A percentile compares a stretch with the other conserved stretches of the same genome.
Conservation (phyloP, 1,140 invertebrate species). For the Telenomus remus region DNA sequence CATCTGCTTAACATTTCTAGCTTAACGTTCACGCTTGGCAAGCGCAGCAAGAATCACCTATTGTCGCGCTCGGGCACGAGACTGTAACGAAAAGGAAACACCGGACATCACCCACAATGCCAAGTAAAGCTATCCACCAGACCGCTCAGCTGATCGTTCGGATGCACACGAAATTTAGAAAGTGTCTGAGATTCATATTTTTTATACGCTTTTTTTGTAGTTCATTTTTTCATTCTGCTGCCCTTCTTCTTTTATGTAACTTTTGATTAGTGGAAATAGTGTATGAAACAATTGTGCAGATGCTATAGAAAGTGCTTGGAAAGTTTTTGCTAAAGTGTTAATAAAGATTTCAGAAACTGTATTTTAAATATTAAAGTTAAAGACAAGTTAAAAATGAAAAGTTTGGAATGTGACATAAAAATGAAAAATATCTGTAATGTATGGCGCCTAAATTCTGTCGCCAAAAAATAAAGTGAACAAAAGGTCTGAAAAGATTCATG, state of each 20-base stretch:
- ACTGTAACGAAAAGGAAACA: constrained; percentile 42
- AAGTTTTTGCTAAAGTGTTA: constrained; percentile 6
- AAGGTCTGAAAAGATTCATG: neutral
- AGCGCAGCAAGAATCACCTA: constrained; percentile 45
- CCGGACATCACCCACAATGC: constrained; percentile 33
- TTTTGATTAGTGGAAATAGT: constrained; percentile 16
- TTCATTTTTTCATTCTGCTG: neutral
- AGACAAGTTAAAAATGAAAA: too few relatives aligned
- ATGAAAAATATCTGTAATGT: too few relatives aligned
- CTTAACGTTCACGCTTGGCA: constrained; percentile 59
- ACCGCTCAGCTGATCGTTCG: constrained; percentile 29
- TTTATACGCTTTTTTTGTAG: neutral
- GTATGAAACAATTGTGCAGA: constrained; percentile 8
- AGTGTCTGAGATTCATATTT: constrained; percentile 6
- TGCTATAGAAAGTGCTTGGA: constrained; percentile 24
- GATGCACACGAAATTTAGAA: constrained; percentile 35
- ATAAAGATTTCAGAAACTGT: too few relatives aligned
- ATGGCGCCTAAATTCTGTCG: too few relatives aligned
- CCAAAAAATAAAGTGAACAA: neutral
- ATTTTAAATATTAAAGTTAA: too few relatives aligned
- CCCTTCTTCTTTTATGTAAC: constrained; percentile 7
- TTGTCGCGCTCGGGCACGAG: constrained; percentile 45
- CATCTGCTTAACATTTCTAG: constrained; percentile 48
- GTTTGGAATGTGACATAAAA: too few relatives aligned
- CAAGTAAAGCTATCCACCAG: constrained; percentile 14